Evolutionary conservation across 2,888 invertebrate genomes (phyloP).

Genomic region (Brachynemurus nebulosus): DNA sequence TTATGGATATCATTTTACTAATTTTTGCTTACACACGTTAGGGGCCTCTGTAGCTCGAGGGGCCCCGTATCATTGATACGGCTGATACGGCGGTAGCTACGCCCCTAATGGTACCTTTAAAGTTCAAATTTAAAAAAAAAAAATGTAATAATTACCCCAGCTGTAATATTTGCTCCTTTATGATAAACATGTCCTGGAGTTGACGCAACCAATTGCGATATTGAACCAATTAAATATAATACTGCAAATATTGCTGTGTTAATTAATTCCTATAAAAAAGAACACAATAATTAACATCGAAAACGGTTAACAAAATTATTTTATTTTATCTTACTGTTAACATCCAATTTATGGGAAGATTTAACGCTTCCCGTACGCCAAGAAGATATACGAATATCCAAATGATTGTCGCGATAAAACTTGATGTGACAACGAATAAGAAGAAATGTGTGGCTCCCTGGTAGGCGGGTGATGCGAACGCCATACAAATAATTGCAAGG

Average conservation of each 20-base stretch:
- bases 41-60: no score
- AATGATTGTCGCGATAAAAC: constrained; percentile 69
- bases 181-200: constrained; percentile 27
- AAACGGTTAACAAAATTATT: not conserved
- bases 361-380: constrained; percentile 64
- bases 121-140: constrained; percentile 8
- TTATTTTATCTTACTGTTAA: constrained; percentile 48
- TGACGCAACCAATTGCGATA: constrained; percentile 59
- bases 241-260: constrained; percentile 56
- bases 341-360: constrained; percentile 71
- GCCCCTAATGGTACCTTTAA: no score
- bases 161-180: constrained; percentile 50
- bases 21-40: no score
- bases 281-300: constrained; percentile 4
- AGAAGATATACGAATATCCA: constrained; percentile 71
- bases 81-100: no score
- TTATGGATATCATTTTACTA: no score
- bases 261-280: constrained; percentile 59
- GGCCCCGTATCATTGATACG: no score
- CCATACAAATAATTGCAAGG: constrained; percentile 75
- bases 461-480: constrained; percentile 57
- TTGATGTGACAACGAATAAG: constrained; percentile 67
- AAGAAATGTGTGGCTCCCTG: constrained; percentile 59
- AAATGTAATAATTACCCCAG: constrained; percentile 53
- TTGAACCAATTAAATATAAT: constrained; percentile 66